These are phyloP conservation scores for Onychomys torridus DNA, from an alignment of 2,797 vertebrate species.

Conservation along the genomic window DNA sequence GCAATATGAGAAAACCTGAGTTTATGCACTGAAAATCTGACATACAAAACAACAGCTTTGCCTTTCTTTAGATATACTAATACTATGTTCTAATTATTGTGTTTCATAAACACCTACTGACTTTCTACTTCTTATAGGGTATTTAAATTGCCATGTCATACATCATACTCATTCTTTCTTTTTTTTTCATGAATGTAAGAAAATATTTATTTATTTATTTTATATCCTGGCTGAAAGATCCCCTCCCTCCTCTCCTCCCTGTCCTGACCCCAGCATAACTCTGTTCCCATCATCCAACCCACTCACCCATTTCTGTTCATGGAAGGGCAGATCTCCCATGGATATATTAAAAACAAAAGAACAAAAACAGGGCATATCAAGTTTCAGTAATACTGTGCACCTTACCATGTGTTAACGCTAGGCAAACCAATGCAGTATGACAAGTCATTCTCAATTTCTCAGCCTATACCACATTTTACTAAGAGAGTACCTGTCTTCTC, in stretches of 20 bases:
- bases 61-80: background rate
- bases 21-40: background rate
- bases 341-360: too few species aligned
- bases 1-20: constrained; percentile 40
- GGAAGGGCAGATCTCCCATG: background rate
- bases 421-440: background rate
- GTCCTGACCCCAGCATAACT: background rate
- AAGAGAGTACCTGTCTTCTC: background rate
- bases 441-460: background rate
- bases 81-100: background rate
- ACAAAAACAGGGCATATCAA: background rate
- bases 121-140: background rate
- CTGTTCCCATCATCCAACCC: background rate
- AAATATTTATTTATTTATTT: background rate
- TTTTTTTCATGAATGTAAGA: background rate
- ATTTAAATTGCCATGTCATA: background rate
- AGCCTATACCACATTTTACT: background rate
- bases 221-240: background rate
- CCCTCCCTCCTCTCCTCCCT: background rate
- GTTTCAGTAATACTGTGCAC: background rate
- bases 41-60: background rate
- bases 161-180: background rate
- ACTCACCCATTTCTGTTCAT: background rate
- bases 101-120: background rate
- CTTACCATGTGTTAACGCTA: background rate